Evolutionary conservation across 2,113 vertebrate species (phyloP).

Genomic region (Lontra canadensis): DNA sequence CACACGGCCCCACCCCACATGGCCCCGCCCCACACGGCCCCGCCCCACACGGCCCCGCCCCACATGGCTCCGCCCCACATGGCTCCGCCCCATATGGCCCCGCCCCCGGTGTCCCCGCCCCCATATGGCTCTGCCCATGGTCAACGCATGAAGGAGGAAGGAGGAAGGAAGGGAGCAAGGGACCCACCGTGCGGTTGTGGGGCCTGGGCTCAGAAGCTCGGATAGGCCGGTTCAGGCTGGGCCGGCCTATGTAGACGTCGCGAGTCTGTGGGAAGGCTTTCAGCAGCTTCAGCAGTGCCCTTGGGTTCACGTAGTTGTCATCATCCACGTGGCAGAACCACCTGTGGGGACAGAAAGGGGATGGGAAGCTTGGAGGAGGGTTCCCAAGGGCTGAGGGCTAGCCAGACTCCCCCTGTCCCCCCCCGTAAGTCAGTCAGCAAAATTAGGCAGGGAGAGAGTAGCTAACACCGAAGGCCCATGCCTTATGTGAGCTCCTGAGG

Average conservation of each 20-base stretch:
- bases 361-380: background rate
- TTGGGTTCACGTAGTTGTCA: constrained; percentile 93
- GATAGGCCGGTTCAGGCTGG: constrained; percentile 94
- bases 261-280: constrained; percentile 79
- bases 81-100: background rate
- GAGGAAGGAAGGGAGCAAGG: background rate
- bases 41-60: background rate
- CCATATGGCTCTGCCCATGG: too few species aligned
- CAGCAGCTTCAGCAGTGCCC: constrained; percentile 87
- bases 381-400: background rate
- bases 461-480: background rate
- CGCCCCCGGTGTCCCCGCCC: background rate
- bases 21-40: background rate
- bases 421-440: background rate
- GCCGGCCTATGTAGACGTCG: constrained; percentile 92
- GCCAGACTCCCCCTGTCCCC: background rate
- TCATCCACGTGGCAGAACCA: constrained; percentile 98
- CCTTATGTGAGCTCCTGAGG: background rate
- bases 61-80: rapidly evolving
- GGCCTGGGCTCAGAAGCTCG: constrained; percentile 86
- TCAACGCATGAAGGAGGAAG: background rate
- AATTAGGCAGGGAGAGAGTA: background rate
- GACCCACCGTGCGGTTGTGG: constrained; percentile 89
- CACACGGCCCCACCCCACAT: background rate
- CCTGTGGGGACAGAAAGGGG: constrained; percentile 64